Conservation (phyloP, 1,140 invertebrate species). For the Heterodera schachtii region DNA sequence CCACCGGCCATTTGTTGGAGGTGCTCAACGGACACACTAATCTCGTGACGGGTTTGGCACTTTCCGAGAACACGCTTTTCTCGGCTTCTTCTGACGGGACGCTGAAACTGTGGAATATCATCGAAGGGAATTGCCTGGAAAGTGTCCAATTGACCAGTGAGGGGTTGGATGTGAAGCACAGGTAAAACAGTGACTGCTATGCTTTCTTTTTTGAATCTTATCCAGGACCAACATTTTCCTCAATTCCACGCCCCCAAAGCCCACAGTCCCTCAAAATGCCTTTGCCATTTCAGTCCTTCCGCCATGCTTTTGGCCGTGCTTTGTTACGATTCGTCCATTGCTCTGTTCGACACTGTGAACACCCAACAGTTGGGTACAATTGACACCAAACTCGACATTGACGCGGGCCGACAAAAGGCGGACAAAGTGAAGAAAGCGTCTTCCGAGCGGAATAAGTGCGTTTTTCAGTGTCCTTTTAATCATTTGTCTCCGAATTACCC, state of each 20-base stretch:
- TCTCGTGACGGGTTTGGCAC: slow-evolving; percentile 34
- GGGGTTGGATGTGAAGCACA: slow-evolving; percentile 53
- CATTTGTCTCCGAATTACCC: background rate
- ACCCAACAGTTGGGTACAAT: slow-evolving; percentile 43
- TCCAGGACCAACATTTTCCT: too few relatives aligned
- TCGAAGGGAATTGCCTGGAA: slow-evolving; percentile 40
- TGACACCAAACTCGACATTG: slow-evolving; percentile 52
- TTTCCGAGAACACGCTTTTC: slow-evolving; percentile 32
- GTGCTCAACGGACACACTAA: slow-evolving; percentile 41
- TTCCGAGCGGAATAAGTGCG: slow-evolving; percentile 49
- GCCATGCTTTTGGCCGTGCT: slow-evolving; percentile 48
- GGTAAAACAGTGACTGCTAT: slow-evolving; percentile 3
- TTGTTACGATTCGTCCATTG: slow-evolving; percentile 50
- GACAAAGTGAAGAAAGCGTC: slow-evolving; percentile 48
- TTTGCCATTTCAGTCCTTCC: slow-evolving; percentile 38
- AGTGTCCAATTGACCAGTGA: slow-evolving; percentile 46
- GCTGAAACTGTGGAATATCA: slow-evolving; percentile 51
- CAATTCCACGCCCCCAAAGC: background rate
- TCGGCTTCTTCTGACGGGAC: slow-evolving; percentile 51
- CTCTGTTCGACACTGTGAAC: slow-evolving; percentile 41
- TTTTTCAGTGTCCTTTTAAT: slow-evolving; percentile 4
- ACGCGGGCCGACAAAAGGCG: slow-evolving; percentile 34
- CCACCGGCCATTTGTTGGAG: slow-evolving; percentile 25
- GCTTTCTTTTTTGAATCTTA: too few relatives aligned
- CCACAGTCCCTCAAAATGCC: background rate